Evolutionary conservation across 2,888 invertebrate species (phyloP), one percentile per base, ranked within the genome.

Genomic region (Melinaea menophilus): DNA sequence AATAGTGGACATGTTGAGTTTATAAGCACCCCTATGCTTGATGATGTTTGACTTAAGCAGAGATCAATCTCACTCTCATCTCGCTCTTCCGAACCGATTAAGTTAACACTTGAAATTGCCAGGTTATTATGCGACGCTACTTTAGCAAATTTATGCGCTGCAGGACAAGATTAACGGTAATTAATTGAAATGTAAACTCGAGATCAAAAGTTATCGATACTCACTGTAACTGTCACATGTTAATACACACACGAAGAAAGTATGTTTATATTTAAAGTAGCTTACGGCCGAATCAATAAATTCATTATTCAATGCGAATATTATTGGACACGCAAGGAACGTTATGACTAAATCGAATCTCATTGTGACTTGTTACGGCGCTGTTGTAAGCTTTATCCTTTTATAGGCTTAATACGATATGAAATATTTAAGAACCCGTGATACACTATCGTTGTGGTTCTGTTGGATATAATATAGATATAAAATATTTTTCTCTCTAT

Each of bases 181-280:
- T 48, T 12, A 3, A 48, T 51, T 22, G 13, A 51, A 13, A 5
- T 51, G 4, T 22, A 51, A 51, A 7, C 5, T 9, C 9, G 13
- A 5, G 9, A 51, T 22, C 1, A 51, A 31, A 31, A 51, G 51
- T 31, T 51, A 9, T 22, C 31, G 31, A 51, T 11, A 51, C 51
- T 55, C 57, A 62, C 64, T 46, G 4, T 22, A 37, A 4, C 69
- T 64, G 3, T 64, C 67, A 68, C 82, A 82, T 2, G 71, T 71
- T 4, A 84, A 55, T 31, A 83, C 56, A 57, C 82, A 84, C 2
- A 81, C 13, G 56, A 67, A 72, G 22, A 56, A 51, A 48, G 59
- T 59, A 9, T 41, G 51, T 37, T 75, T 74, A 5, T 71, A 67
- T 41, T 69, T 71, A 55, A 85, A 81, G 57, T 82, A 83, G 47